A percentile compares a stretch with the other conserved stretches of the same genome.
These are phyloP conservation scores for Merops nubicus DNA, from an alignment of 2,113 vertebrate species.

Conservation along the genomic window DNA sequence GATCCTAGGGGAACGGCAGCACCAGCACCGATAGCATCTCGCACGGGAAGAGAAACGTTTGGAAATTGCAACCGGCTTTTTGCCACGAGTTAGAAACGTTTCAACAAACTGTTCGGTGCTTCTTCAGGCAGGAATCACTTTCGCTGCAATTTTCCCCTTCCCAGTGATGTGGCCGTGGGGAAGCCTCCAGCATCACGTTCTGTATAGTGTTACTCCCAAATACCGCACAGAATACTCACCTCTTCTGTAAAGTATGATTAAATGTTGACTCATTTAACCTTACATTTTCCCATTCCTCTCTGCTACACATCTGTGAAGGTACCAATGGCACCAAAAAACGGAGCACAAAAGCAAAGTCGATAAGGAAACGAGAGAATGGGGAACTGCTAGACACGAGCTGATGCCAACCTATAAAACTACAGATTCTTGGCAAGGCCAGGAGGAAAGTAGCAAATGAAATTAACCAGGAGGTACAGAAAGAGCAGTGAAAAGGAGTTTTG, in stretches of 20 bases:
- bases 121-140: background rate
- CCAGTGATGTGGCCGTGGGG: accelerated
- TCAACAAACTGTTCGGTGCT: background rate
- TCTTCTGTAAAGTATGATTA: background rate
- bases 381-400: background rate
- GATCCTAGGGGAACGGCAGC: background rate
- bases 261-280: background rate
- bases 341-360: background rate
- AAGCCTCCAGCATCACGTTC: accelerated
- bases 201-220: accelerated
- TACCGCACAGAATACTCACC: accelerated
- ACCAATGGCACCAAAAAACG: background rate
- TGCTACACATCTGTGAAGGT: background rate
- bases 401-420: background rate
- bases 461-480: background rate
- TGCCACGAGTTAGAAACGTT: background rate
- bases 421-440: background rate
- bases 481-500: background rate
- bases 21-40: no score
- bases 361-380: background rate
- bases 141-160: accelerated
- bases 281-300: background rate
- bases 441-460: background rate
- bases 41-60: no score
- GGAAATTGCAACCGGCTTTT: background rate